These are phyloP conservation scores for Rhogogaster chlorosoma DNA, from an alignment of 2,888 invertebrate species.

Conservation along the genomic window DNA sequence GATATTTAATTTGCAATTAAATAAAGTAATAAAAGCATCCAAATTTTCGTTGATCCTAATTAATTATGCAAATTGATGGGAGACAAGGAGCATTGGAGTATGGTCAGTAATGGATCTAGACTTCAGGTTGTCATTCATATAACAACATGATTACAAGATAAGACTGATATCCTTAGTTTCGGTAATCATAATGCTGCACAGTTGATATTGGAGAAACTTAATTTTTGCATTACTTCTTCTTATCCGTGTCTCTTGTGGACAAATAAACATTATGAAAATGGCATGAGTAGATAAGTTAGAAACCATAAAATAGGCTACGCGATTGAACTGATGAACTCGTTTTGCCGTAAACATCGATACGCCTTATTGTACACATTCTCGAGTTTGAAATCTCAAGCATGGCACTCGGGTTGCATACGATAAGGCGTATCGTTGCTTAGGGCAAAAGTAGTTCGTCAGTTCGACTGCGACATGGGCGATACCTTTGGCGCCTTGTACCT, in stretches of 20 bases:
- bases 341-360: neutral
- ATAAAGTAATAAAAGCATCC: slow-evolving; percentile 61
- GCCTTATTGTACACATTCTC: neutral
- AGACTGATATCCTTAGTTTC: neutral
- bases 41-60: neutral
- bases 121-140: neutral
- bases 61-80: neutral
- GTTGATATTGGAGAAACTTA: no score
- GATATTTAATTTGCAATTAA: slow-evolving; percentile 76
- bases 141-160: neutral
- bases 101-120: no score
- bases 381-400: no score
- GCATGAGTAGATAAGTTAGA: no score
- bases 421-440: neutral
- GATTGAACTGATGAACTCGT: neutral
- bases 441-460: no score
- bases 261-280: no score
- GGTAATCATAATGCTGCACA: no score
- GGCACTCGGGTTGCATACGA: neutral
- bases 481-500: no score
- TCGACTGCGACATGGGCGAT: no score
- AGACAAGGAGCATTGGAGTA: no score
- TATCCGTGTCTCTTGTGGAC: no score
- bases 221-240: no score
- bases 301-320: neutral